Evolutionary conservation across 2,888 invertebrate species (phyloP), one percentile per base, ranked within the genome.

Genomic region (Gortyna flavago): DNA sequence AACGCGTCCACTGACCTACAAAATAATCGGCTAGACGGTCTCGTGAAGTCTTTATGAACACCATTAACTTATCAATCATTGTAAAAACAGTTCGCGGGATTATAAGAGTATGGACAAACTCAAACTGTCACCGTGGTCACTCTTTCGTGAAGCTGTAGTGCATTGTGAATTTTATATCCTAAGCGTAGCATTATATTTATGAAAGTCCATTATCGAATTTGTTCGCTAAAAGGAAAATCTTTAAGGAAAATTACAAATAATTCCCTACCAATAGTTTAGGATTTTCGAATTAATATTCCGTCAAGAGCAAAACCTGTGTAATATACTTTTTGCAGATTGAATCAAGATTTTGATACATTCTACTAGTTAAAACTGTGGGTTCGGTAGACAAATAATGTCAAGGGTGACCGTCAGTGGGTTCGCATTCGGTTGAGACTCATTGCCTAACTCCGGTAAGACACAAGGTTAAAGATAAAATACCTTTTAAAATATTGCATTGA

Each of bases 311-410:
- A 16, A 72, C 21, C 57, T 68, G 1, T 16, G 44, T 48, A 74
- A 59, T 29, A 73, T 54, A 11, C 11, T 54, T 44, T 44, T 41
- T 35, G 6, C 18, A 29, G 21, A 44, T 71, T 21, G 2, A 29
- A 51, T n/a, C 18, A 72, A 57, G 16, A 65, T 16, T 29, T 32
- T 13, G 16, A 57, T 44, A 29, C 38, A 65, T 81, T 81, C 6
- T 57, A 66, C 38, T 62, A 44, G 44, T 67, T 62, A 29, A 44
- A 71, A 62, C 71, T 67, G 51, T 70, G 48, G 71, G 69, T 79
- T 61, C 29, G 65, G 32, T 77, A 65, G 64, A 51, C 64, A 89
- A 89, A 87, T 85, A 64, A 83, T 90, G 90, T 89, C 90, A 90
- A 90, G 90, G 89, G 83, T 81, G 64, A 48, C 25, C 41, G 68